A percentile compares a stretch with the other conserved stretches of the same genome.
Conservation (phyloP, 2,888 invertebrate genomes). For the Lissonota sp. region DNA sequence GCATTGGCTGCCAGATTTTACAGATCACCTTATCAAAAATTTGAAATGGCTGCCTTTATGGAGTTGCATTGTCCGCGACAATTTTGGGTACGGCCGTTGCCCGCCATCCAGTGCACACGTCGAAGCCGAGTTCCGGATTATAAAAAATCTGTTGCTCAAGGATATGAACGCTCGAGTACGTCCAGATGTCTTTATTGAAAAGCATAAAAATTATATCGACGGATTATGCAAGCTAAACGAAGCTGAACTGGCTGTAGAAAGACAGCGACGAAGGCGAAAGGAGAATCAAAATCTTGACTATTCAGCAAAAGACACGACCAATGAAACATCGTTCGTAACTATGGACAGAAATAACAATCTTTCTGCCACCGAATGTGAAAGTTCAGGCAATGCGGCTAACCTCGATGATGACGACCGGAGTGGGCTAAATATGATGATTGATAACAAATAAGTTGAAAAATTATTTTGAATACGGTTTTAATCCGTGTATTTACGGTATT, state of each 20-base stretch:
- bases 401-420: neutral
- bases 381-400: neutral
- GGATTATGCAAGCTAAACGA: constrained; percentile 39
- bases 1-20: constrained; percentile 40
- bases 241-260: constrained; percentile 18
- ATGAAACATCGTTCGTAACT: neutral
- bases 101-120: constrained; percentile 40
- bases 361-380: neutral
- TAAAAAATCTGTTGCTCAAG: constrained; percentile 40
- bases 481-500: no score
- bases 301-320: no score
- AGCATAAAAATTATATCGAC: constrained; percentile 39
- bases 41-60: constrained; percentile 39
- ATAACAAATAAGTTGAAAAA: neutral
- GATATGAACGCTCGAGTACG: constrained; percentile 15
- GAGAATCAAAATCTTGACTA: neutral
- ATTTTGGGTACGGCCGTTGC: constrained; percentile 40
- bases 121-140: constrained; percentile 38
- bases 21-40: constrained; percentile 32
- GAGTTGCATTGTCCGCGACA: constrained; percentile 40
- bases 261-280: constrained; percentile 20
- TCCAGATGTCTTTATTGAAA: constrained; percentile 23
- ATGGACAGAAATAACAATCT: neutral
- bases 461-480: neutral
- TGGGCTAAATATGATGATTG: neutral